A percentile compares a stretch with the other conserved stretches of the same genome.
These are phyloP conservation scores for Pogonocichla stellata DNA, from an alignment of 2,113 vertebrate species.

Conservation along the genomic window DNA sequence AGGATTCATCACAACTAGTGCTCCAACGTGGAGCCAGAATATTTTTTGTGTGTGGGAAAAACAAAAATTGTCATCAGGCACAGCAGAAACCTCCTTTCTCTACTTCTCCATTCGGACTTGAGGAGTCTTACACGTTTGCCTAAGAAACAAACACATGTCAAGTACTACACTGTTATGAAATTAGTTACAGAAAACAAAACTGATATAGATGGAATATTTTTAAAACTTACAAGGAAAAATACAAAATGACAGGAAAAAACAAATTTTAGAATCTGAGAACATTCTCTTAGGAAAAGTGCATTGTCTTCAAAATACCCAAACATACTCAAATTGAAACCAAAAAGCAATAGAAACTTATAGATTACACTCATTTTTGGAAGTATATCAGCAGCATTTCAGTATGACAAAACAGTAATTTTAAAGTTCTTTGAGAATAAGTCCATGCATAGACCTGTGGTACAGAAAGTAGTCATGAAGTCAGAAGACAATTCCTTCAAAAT, in stretches of 20 bases:
- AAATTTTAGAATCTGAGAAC: slow-evolving; percentile 3
- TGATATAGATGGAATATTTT: slow-evolving; percentile 6
- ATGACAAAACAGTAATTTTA: background rate
- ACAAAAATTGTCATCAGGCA: slow-evolving; percentile 75
- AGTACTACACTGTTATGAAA: slow-evolving; percentile 62
- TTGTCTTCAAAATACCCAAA: background rate
- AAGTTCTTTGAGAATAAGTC: background rate
- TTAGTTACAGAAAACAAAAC: slow-evolving; percentile 45
- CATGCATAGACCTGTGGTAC: background rate
- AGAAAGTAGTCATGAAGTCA: background rate
- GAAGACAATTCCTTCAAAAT: background rate
- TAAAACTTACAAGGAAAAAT: slow-evolving; percentile 1
- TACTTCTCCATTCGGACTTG: slow-evolving; percentile 72
- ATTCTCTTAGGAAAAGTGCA: background rate
- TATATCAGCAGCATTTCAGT: background rate
- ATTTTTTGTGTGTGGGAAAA: slow-evolving; percentile 71
- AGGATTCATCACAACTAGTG: slow-evolving; percentile 66
- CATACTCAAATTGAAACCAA: background rate
- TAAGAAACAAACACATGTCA: slow-evolving; percentile 80
- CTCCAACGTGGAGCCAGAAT: slow-evolving; percentile 67
- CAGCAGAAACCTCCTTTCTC: slow-evolving; percentile 76
- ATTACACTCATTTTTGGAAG: background rate
- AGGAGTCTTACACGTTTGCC: slow-evolving; percentile 78
- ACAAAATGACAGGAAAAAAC: slow-evolving; percentile 1
- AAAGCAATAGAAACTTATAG: background rate